phyloP scores from a whole-genome alignment of 2,797 vertebrate species.

The Ctenopoma multispine region DNA sequence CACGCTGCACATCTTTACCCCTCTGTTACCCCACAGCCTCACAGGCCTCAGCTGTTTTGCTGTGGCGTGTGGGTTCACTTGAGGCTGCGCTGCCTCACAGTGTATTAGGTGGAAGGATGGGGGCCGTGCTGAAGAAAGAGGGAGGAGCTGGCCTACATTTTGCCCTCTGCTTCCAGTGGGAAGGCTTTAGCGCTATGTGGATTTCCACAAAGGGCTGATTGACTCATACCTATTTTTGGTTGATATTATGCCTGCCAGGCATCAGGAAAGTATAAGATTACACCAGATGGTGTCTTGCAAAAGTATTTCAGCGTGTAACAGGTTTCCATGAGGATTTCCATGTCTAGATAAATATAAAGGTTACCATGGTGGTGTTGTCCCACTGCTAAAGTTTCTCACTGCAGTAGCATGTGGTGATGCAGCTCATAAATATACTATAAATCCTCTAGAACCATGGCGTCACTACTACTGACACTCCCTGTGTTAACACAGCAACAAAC shows the following conservation, averaged over 20 bases:
- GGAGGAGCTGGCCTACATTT: conserved; percentile 84
- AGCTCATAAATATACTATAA: no score
- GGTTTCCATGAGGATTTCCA: neutral
- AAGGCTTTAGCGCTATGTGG: conserved; percentile 14
- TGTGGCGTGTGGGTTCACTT: conserved; percentile 68
- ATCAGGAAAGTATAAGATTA: conserved; percentile 2
- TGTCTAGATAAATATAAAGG: no score
- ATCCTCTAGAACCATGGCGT: no score
- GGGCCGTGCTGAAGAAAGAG: conserved; percentile 42
- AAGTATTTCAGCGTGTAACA: neutral
- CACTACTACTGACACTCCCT: no score
- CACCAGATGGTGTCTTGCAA: conserved; percentile 10
- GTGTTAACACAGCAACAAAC: no score
- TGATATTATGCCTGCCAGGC: conserved; percentile 13
- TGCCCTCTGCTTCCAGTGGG: conserved; percentile 36
- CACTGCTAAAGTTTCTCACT: no score
- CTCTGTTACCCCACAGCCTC: conserved; percentile 23
- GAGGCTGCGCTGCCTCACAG: conserved; percentile 62
- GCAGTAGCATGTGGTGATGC: no score
- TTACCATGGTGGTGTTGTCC: neutral
- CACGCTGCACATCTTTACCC: conserved; percentile 8
- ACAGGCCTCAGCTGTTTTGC: conserved; percentile 54
- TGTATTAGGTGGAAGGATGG: conserved; percentile 48
- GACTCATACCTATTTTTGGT: conserved; percentile 53
- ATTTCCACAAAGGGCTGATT: conserved; percentile 46